phyloP scores from a whole-genome alignment of 2,888 invertebrate genomes.

The Pandemis heparana region DNA sequence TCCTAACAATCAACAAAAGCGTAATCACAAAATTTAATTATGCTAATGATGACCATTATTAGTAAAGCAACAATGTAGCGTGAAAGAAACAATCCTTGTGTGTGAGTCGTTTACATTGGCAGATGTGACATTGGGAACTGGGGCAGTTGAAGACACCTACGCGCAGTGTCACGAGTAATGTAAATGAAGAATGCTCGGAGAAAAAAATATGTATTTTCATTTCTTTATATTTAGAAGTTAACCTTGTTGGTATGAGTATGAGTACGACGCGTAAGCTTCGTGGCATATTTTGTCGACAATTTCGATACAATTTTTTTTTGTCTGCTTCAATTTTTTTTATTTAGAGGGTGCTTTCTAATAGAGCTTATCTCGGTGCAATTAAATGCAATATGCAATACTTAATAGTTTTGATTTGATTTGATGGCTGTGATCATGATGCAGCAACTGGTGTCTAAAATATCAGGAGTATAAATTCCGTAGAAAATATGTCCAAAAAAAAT shows the following conservation, averaged over 20 bases:
- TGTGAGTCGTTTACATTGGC: constrained; percentile 9
- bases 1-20: no score
- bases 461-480: no score
- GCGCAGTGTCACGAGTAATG: constrained; percentile 30
- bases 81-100: background rate
- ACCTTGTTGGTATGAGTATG: constrained; percentile 25
- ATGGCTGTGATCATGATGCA: no score
- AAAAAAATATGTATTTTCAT: constrained; percentile 35
- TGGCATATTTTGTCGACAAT: constrained; percentile 14
- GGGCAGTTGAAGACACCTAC: constrained; percentile 18
- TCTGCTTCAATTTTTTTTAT: background rate
- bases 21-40: no score
- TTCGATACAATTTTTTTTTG: background rate
- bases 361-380: no score
- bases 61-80: background rate
- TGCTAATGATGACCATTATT: no score
- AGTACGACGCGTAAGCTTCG: constrained; percentile 14
- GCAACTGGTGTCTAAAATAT: no score
- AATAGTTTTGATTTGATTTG: no score
- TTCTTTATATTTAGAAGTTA: constrained; percentile 37
- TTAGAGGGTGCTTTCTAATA: background rate
- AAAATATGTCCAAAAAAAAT: no score
- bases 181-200: constrained; percentile 15
- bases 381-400: no score
- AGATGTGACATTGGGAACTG: constrained; percentile 23